Conservation (phyloP, 2,797 vertebrate species). For the Bradypodion ventrale region DNA sequence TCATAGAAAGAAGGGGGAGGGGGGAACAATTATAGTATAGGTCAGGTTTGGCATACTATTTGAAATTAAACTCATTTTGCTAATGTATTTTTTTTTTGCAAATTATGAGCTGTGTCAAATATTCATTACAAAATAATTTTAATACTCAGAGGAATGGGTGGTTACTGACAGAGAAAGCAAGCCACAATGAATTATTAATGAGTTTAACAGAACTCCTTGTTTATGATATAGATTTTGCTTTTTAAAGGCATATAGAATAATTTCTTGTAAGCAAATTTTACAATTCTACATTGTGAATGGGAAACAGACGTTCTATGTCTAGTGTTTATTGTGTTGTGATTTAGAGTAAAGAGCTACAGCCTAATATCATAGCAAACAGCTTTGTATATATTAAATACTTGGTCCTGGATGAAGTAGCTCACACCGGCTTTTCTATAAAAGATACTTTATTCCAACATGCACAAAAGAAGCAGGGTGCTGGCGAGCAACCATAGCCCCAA, state of each 20-base stretch:
- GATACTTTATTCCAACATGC: too few relatives aligned
- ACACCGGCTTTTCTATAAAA: too few relatives aligned
- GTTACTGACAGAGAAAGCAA: slow-evolving; percentile 61
- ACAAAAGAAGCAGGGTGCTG: too few relatives aligned
- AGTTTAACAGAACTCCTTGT: slow-evolving; percentile 36
- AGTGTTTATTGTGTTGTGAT: not conserved
- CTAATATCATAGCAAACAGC: not conserved
- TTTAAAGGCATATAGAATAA: not conserved
- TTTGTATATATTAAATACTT: too few relatives aligned
- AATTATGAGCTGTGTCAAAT: slow-evolving; percentile 64
- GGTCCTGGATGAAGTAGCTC: too few relatives aligned
- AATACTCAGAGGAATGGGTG: slow-evolving; percentile 61
- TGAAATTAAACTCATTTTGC: slow-evolving; percentile 53
- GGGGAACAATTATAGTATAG: not conserved
- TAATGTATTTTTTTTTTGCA: slow-evolving; percentile 60
- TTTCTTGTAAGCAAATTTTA: not conserved
- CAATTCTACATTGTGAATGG: not conserved
- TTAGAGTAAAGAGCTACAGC: not conserved
- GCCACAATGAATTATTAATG: slow-evolving; percentile 58
- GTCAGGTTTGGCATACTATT: slow-evolving; percentile 41
- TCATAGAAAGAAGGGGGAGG: slow-evolving; percentile 26
- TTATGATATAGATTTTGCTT: slow-evolving; percentile 24
- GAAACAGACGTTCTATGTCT: not conserved
- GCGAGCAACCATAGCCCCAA: too few relatives aligned
- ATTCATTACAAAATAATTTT: slow-evolving; percentile 66